Conservation (phyloP, 2,113 vertebrate species). For the Ammodytes dubius region DNA sequence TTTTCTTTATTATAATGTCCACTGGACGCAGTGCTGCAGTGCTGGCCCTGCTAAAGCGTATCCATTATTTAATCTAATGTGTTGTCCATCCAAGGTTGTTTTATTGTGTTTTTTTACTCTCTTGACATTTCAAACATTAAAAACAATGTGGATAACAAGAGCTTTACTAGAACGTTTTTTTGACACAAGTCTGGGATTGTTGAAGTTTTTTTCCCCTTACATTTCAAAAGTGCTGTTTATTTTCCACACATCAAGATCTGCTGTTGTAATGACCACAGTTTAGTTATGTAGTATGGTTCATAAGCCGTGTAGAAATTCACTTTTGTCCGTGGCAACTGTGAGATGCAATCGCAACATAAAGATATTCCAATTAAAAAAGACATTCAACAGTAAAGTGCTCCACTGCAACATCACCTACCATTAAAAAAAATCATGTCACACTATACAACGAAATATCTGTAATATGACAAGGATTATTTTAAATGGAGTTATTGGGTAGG, state of each 20-base stretch:
- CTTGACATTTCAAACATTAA: constrained; percentile 4
- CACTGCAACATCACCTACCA: no score
- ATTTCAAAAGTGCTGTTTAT: neutral
- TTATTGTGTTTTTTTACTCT: neutral
- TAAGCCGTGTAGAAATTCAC: no score
- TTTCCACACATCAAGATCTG: neutral
- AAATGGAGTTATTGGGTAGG: no score
- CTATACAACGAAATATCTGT: no score
- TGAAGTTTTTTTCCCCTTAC: neutral
- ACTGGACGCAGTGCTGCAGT: neutral
- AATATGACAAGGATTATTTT: no score
- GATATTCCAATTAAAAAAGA: no score
- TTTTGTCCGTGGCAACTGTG: no score
- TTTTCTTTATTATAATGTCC: neutral
- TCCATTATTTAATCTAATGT: neutral
- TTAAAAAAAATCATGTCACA: no score
- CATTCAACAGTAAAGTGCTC: no score
- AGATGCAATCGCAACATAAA: no score
- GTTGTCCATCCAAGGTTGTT: neutral
- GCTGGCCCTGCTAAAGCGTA: no score
- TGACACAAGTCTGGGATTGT: neutral
- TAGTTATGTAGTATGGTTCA: neutral
- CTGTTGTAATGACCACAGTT: neutral
- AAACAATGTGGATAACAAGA: neutral
- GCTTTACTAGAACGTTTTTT: neutral